A percentile compares a stretch with the other conserved stretches of the same genome.
phyloP scores from a whole-genome alignment of 2,113 vertebrate species.

The Tauraco erythrolophus region DNA sequence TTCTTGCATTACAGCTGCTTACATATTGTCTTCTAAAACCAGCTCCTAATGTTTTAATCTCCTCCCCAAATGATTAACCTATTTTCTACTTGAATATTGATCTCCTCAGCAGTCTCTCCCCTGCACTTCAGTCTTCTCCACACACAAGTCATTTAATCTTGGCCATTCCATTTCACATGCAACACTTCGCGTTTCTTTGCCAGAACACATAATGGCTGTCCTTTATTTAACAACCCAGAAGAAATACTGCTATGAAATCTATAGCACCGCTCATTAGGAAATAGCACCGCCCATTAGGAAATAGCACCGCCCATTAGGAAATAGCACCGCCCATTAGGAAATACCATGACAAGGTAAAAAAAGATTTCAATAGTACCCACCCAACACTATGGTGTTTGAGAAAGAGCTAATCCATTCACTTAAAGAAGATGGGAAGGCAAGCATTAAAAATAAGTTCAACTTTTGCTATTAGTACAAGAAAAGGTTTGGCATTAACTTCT shows the following conservation, averaged over 20 bases:
- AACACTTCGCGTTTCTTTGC: background rate
- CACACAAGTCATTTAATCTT: background rate
- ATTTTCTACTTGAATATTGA: background rate
- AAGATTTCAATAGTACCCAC: background rate
- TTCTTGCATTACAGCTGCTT: background rate
- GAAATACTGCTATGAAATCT: background rate
- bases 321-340: background rate
- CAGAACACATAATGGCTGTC: background rate
- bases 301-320: background rate
- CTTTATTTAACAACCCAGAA: background rate
- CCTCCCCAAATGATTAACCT: background rate
- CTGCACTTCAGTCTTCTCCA: background rate
- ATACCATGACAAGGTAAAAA: background rate
- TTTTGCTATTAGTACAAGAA: background rate
- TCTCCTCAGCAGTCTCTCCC: background rate
- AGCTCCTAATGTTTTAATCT: background rate
- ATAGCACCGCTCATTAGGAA: background rate
- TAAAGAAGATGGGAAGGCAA: background rate
- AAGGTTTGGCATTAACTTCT: background rate
- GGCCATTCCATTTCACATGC: background rate
- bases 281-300: background rate
- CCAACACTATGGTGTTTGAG: background rate
- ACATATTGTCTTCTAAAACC: background rate
- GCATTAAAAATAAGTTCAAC: background rate
- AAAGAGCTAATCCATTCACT: background rate